Evolutionary conservation across 2,113 vertebrate genomes (phyloP).

Genomic region (Sinocyclocheilus grahami): DNA sequence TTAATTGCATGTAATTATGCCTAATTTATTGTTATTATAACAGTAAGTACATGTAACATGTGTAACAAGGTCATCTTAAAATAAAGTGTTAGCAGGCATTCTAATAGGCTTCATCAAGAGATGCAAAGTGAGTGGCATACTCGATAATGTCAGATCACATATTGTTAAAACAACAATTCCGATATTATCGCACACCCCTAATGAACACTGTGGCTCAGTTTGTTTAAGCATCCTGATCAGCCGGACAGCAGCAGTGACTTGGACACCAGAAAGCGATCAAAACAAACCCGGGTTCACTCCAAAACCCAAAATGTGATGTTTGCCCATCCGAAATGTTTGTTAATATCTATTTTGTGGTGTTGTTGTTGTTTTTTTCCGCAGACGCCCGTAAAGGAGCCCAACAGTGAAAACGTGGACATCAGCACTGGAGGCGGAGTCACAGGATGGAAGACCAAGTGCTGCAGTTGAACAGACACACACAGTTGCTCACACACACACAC

Average conservation of each 20-base stretch:
- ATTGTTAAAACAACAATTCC: neutral
- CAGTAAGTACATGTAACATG: no score
- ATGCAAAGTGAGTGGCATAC: no score
- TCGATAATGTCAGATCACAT: neutral
- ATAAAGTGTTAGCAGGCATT: neutral
- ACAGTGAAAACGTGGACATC: conserved; percentile 99
- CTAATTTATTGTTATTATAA: no score
- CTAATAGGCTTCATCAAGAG: neutral
- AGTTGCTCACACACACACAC: conserved; percentile 62
- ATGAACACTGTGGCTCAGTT: neutral
- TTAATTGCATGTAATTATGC: no score
- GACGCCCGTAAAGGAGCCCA: conserved; percentile 99
- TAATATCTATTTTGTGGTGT: neutral
- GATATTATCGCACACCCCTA: neutral
- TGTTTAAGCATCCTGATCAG: neutral
- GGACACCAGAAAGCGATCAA: neutral
- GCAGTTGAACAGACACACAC: conserved; percentile 82
- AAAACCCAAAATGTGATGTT: neutral
- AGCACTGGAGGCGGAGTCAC: conserved; percentile 93
- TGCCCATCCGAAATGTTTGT: neutral
- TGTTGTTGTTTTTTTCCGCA: conserved; percentile 63
- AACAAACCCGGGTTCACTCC: neutral
- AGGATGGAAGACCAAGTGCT: conserved; percentile 99
- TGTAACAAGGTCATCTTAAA: no score
- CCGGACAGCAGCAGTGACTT: neutral